These are phyloP conservation scores for Gyrodactylus bullatarudis DNA, from an alignment of 1,140 invertebrate genomes.

Conservation along the genomic window DNA sequence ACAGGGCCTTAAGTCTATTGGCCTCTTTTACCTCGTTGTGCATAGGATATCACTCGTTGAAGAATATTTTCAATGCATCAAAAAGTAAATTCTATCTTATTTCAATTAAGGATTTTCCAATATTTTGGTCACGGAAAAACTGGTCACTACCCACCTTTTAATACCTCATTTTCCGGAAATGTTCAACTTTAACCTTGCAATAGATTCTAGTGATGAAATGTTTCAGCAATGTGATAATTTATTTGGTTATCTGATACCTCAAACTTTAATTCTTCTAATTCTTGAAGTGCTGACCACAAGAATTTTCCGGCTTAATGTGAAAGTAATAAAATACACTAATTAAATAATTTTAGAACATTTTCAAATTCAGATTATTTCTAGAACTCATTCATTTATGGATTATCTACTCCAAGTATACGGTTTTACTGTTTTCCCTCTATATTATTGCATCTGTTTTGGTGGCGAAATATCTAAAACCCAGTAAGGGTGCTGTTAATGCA, in stretches of 20 bases:
- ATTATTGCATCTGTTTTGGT: neutral
- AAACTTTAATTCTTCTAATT: neutral
- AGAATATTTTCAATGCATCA: neutral
- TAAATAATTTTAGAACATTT: neutral
- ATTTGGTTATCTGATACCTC: neutral
- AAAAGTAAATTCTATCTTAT: neutral
- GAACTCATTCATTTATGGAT: neutral
- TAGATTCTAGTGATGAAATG: neutral
- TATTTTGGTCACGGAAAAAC: neutral
- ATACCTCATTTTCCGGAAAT: too few species aligned
- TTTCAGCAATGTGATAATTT: neutral
- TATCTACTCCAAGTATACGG: neutral
- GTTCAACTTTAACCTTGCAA: too few species aligned
- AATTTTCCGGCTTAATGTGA: too few species aligned
- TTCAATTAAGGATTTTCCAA: neutral
- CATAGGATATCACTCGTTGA: too few species aligned
- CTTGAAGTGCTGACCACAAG: neutral
- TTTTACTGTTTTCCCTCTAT: neutral
- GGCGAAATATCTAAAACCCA: neutral
- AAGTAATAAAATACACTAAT: too few species aligned
- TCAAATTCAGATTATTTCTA: neutral
- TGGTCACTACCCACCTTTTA: too few species aligned
- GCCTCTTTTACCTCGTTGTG: too few species aligned
- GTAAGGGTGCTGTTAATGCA: neutral
- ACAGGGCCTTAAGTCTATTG: too few species aligned